phyloP scores from a whole-genome alignment of 2,113 vertebrate species.

The Zapornia atra region DNA sequence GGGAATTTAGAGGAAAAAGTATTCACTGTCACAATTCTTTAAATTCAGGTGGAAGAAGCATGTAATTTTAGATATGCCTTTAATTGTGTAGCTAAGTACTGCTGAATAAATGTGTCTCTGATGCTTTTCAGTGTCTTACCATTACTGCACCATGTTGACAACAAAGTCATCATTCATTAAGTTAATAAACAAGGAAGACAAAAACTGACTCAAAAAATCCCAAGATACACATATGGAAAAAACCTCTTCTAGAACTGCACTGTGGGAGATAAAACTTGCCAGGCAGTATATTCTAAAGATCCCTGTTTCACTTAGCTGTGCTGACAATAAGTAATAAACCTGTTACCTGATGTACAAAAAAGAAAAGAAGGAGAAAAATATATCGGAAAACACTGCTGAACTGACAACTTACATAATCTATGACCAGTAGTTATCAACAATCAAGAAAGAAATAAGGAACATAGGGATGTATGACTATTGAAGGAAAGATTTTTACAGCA shows the following conservation, averaged over 20 bases:
- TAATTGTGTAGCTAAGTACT: neutral
- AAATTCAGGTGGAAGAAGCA: neutral
- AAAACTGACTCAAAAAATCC: neutral
- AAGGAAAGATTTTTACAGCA: neutral
- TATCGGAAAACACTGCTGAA: neutral
- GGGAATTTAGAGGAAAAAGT: neutral
- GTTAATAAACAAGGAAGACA: neutral
- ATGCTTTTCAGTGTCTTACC: neutral
- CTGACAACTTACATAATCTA: neutral
- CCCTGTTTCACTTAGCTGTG: neutral
- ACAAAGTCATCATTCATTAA: neutral
- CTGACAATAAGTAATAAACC: neutral
- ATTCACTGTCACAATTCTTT: neutral
- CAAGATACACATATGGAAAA: neutral
- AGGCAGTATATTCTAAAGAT: neutral
- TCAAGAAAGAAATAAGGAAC: neutral
- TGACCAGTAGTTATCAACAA: neutral
- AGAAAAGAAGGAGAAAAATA: neutral
- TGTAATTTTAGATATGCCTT: neutral
- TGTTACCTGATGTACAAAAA: neutral
- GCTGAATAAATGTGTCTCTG: neutral
- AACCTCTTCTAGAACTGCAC: neutral
- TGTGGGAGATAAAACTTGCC: neutral
- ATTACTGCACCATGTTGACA: neutral
- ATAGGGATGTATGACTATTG: neutral